Conservation (phyloP, 92 coral and sea anemone genomes). For the Palythoa grandis region DNA sequence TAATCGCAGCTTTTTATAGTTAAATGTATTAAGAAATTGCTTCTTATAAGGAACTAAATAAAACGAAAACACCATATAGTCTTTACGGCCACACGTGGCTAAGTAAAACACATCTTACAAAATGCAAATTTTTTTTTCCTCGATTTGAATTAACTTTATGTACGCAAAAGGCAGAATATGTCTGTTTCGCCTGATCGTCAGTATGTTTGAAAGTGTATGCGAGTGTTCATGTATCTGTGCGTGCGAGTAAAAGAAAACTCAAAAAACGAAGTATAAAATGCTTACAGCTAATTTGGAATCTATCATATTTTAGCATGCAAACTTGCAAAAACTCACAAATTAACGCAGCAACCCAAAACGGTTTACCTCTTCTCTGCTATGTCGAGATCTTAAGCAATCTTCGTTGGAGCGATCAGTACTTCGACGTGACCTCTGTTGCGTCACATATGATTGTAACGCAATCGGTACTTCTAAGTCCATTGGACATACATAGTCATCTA, state of each 20-base stretch:
- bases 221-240: not conserved
- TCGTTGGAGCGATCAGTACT: conserved; percentile 52
- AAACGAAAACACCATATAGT: no score
- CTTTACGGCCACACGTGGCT: no score
- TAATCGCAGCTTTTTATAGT: no score
- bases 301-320: not conserved
- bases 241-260: not conserved
- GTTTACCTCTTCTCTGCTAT: conserved; percentile 51
- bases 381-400: conserved; percentile 44
- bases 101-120: no score
- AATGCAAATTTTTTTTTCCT: no score
- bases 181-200: no score
- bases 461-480: conserved; percentile 95
- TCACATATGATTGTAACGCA: conserved; percentile 70
- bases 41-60: no score
- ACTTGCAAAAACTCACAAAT: not conserved
- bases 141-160: no score
- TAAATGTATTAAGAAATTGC: no score
- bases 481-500: conserved; percentile 96
- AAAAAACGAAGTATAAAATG: not conserved
- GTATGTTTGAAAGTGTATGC: not conserved
- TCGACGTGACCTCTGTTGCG: conserved; percentile 71
- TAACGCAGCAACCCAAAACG: not conserved
- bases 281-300: not conserved
- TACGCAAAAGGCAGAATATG: no score